Percentiles rank a stretch among this genome's conserved stretches.
Evolutionary conservation across 2,113 vertebrate genomes (phyloP).

Genomic region (Cheirogaleus medius): DNA sequence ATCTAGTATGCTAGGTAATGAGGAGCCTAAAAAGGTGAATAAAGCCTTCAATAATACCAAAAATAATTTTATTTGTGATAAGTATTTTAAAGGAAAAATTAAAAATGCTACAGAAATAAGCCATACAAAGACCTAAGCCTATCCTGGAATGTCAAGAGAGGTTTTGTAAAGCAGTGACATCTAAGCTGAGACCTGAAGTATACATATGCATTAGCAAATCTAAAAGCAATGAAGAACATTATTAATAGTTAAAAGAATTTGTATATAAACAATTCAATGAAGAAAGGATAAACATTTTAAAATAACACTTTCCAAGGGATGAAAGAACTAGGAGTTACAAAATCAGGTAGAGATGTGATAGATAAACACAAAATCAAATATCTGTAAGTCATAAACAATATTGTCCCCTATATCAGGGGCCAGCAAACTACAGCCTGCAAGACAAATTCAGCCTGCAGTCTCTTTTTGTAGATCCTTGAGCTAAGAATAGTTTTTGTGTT

Average conservation of each 20-base stretch:
- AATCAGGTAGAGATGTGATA: slow-evolving; percentile 13
- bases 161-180: background rate
- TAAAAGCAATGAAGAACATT: background rate
- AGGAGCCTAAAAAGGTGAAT: background rate
- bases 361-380: slow-evolving; percentile 4
- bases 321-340: background rate
- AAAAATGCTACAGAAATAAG: background rate
- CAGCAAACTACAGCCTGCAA: background rate
- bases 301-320: background rate
- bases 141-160: background rate
- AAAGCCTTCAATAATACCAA: background rate
- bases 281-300: background rate
- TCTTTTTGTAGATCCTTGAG: background rate
- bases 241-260: background rate
- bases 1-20: background rate
- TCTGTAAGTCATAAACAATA: slow-evolving; percentile 32
- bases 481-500: background rate
- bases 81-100: slow-evolving; percentile 15
- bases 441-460: background rate
- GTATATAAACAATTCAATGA: background rate
- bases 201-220: background rate
- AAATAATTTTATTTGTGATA: background rate
- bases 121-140: background rate
- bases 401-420: background rate
- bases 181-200: background rate